Evolutionary conservation across 2,113 vertebrate species (phyloP), one percentile per base, ranked within the genome.

Genomic region (Scomber scombrus): DNA sequence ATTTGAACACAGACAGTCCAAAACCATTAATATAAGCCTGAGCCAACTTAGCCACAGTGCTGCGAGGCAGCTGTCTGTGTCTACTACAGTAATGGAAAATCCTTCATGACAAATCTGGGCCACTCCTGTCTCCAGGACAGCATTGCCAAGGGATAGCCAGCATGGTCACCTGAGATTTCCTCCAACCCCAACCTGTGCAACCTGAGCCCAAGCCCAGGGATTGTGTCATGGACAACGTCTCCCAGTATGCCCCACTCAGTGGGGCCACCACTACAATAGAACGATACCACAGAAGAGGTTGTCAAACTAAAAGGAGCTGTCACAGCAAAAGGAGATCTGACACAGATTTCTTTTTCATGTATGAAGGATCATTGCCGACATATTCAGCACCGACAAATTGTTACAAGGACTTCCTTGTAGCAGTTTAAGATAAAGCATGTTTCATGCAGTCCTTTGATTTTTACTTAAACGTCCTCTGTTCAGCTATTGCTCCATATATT

Each of bases 141-240:
- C 88, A 82, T 84, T 91, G 91, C 93, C 86, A 92, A 85, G 91
- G 91, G 93, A 94, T 86, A 91, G 91, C 90, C 79, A 82, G 74
- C 19, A 31, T 34, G 80, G 95, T 95, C 92, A 95, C 93, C 92
- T 94, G 94, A 95, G 95, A 95, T 95, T 95, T 95, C 88, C 90
- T 93, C 89, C 89, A 94, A 93, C 91, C 91, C 90, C 87, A 73
- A 89, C 82, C 72, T 75, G 77, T 88, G 94, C 90, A 94, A 95
- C 91, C 88, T 2, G 94, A 95, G 83, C 92, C 76, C 34, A 51
- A 85, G 80, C 91, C 86, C 85, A 87, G 91, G 92, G 93, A 94
- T 94, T 94, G 93, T 92, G 91, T 93, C 93, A 93, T 93, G 90
- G 92, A 91, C 91, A 87, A 61, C 61, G 82, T 93, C 91, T 91